Base-by-base conservation (phyloP, 2,113 vertebrate species). In the Plecotus auritus region DNA sequence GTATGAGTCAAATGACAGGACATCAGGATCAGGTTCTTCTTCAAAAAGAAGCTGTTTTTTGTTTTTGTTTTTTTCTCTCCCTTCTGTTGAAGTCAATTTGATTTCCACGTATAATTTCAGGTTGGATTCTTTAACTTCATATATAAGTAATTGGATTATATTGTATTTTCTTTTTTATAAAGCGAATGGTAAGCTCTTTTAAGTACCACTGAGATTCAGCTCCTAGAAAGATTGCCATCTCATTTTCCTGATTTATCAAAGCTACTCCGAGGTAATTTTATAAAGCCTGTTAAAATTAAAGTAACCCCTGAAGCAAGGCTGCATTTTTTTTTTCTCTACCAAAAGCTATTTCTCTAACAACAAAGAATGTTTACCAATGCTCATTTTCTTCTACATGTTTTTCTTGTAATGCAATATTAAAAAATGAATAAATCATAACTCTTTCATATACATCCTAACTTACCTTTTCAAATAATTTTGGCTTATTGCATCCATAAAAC, bases 281-380 rank as follows among this genome's bases (percentile, higher is more conserved):
- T 85, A 95, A 97, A 97, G 59, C 78, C 83, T 93, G n/a, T 72
- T 95, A 96, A 97, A 95, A 95, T 95, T 94, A 95, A 96, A 95
- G n/a, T 49, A 96, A 96, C 69, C 78, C 56, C 82, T 86, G 59
- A 86, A 92, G 51, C 64, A 91, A 59, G 42, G 20, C 23, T 10
- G 30, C 8, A 14, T 77, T 93, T 84, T 70, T 84, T 70, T 47
- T 47, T 7, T 35, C 66, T 76, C 80, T 93, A 59, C 49, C 69
- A 90, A 80, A 81, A 91, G 26, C 28, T 82, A 64, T 94, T 84
- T 87, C 74, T 90, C 47, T 86, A 37, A 49, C 17, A 95, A 47
- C 26, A 76, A 45, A 76, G 35, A 45, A 16, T 82, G 2, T 61
- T 92, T 56, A 59, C 49, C 4, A 35, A 8, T 18, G 30, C 7